A percentile compares a stretch with the other conserved stretches of the same genome.
Evolutionary conservation across 1,140 invertebrate genomes (phyloP).

Genomic region (Achroia grisella): DNA sequence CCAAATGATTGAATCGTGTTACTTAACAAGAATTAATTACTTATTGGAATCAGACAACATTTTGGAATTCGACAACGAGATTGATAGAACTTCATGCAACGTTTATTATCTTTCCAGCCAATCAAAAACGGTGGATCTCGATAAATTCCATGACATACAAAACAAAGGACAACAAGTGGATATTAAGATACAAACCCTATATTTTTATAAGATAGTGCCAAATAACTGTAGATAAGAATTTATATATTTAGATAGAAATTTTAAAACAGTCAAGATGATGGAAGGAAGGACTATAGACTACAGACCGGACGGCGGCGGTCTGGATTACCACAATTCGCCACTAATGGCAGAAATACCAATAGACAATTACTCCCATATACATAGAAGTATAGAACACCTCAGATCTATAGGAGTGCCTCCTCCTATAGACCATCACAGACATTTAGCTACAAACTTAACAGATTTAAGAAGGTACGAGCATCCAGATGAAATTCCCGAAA

Average conservation of each 20-base stretch:
- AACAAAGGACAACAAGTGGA: conserved; percentile 33
- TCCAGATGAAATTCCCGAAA: conserved; percentile 70
- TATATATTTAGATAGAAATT: conserved; percentile 60
- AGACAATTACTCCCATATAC: conserved; percentile 78
- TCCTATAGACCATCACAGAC: conserved; percentile 69
- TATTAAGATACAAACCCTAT: conserved; percentile 40
- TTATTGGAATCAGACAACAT: neutral
- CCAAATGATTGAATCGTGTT: neutral
- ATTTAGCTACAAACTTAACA: conserved; percentile 64
- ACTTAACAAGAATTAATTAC: neutral
- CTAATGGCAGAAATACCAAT: conserved; percentile 76
- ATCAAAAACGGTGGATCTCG: conserved; percentile 63
- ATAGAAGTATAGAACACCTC: conserved; percentile 80
- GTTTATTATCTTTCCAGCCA: conserved; percentile 40
- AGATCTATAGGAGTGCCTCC: conserved; percentile 76
- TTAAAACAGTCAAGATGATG: conserved; percentile 68
- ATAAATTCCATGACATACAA: conserved; percentile 64
- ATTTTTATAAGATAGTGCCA: conserved; percentile 70
- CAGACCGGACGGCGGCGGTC: conserved; percentile 72
- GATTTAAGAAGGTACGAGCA: conserved; percentile 71
- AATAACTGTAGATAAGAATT: conserved; percentile 49
- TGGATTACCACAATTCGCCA: conserved; percentile 76
- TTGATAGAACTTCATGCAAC: neutral
- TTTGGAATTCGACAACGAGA: conserved; percentile 3
- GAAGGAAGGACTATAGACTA: conserved; percentile 76